A percentile compares a stretch with the other conserved stretches of the same genome.
Conservation (phyloP, 2,113 vertebrate species). For the Silurus meridionalis region DNA sequence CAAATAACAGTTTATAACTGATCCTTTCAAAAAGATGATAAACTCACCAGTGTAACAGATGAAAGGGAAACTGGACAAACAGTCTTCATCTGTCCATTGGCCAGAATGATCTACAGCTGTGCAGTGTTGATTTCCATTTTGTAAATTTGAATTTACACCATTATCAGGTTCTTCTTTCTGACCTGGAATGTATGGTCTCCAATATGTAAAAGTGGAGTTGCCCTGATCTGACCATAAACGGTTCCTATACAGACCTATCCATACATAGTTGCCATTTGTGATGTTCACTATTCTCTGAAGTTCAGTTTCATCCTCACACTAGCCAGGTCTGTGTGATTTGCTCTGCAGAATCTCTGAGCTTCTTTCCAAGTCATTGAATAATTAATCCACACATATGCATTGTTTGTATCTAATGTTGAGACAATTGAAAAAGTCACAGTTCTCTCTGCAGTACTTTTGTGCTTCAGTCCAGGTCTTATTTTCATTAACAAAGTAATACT, state of each 20-base stretch:
- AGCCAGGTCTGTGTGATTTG: slow-evolving; percentile 39
- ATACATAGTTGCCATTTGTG: fast-evolving
- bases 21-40: neutral
- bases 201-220: slow-evolving; percentile 32
- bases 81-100: slow-evolving; percentile 28
- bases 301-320: slow-evolving; percentile 39
- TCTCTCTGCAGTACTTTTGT: slow-evolving; percentile 30
- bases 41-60: slow-evolving; percentile 33
- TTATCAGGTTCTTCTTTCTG: slow-evolving; percentile 4
- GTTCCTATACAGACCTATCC: slow-evolving; percentile 55
- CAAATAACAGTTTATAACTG: too few species aligned
- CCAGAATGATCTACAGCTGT: neutral
- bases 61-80: slow-evolving; percentile 23
- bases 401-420: neutral
- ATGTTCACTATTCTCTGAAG: neutral
- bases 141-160: neutral
- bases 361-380: fast-evolving
- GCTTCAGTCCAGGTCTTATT: slow-evolving; percentile 31
- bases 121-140: neutral
- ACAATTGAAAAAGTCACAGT: neutral
- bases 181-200: neutral
- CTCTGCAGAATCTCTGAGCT: slow-evolving; percentile 39
- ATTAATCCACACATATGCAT: slow-evolving; percentile 7
- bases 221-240: slow-evolving; percentile 55
- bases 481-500: slow-evolving; percentile 21